Evolutionary conservation across 2,888 invertebrate genomes (phyloP).

Genomic region (Cybosia mesomella): DNA sequence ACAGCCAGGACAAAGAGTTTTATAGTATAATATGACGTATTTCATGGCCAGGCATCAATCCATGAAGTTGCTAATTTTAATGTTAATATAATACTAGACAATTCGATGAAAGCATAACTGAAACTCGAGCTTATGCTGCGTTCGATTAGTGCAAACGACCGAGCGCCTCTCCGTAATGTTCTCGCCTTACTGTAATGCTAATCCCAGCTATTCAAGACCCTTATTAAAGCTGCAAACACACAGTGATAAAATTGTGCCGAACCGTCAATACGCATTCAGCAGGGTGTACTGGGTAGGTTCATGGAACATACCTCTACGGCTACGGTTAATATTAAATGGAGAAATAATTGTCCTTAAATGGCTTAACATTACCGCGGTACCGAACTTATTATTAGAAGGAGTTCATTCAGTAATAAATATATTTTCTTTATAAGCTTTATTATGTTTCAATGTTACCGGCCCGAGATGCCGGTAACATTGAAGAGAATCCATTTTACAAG

Average conservation of each 20-base stretch:
- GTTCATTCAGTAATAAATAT: too few species aligned
- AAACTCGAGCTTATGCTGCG: constrained; percentile 65
- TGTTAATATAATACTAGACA: constrained; percentile 47
- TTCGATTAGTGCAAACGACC: constrained; percentile 71
- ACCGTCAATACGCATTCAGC: neutral
- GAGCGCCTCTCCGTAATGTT: constrained; percentile 57
- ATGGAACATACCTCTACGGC: neutral
- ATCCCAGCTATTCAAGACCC: constrained; percentile 24
- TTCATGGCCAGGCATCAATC: too few species aligned
- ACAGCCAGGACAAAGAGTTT: too few species aligned
- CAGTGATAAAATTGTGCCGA: neutral
- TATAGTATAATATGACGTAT: too few species aligned
- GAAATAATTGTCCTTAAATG: too few species aligned
- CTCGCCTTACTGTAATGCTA: constrained; percentile 55
- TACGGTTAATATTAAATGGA: neutral
- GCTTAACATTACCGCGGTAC: too few species aligned
- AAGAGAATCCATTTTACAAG: too few species aligned
- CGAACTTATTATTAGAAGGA: too few species aligned
- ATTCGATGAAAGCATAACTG: constrained; percentile 68
- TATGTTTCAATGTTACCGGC: too few species aligned
- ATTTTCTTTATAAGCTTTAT: too few species aligned
- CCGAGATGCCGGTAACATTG: too few species aligned
- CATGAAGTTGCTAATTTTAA: constrained; percentile 43
- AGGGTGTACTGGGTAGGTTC: neutral
- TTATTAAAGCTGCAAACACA: constrained; percentile 16